These are phyloP conservation scores for Cordilura impudica DNA, from an alignment of 2,888 invertebrate species.

Conservation along the genomic window DNA sequence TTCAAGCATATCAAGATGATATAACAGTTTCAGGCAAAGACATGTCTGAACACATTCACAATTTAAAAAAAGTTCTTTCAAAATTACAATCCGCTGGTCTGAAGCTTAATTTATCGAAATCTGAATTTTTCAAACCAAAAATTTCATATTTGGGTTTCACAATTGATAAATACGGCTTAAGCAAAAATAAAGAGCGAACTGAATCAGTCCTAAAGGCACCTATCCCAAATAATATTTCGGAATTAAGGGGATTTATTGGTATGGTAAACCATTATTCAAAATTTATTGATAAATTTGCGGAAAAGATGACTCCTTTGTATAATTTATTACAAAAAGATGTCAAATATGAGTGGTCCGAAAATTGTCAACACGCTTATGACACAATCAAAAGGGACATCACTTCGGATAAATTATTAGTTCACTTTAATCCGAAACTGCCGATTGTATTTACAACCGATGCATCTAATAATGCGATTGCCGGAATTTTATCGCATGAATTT, in stretches of 20 bases:
- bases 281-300: slow-evolving; percentile 7
- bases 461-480: not conserved
- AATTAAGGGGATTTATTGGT: no score
- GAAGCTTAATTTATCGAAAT: not conserved
- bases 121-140: not conserved
- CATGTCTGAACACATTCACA: not conserved
- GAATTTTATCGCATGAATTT: not conserved
- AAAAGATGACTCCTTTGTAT: slow-evolving; percentile 11
- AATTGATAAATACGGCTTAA: no score
- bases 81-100: not conserved
- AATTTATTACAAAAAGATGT: slow-evolving; percentile 14
- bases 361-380: not conserved
- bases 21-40: no score
- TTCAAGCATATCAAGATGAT: no score
- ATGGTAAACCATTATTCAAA: no score
- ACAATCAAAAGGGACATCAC: slow-evolving; percentile 16
- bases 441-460: slow-evolving; percentile 15
- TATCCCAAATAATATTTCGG: no score
- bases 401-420: slow-evolving; percentile 13
- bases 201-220: no score
- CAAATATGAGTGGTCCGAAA: slow-evolving; percentile 16
- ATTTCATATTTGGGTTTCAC: slow-evolving; percentile 13
- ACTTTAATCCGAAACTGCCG: slow-evolving; percentile 25
- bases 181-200: no score
- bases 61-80: not conserved